These are phyloP conservation scores for Fundulus diaphanus DNA, from an alignment of 2,797 vertebrate genomes.

Conservation along the genomic window DNA sequence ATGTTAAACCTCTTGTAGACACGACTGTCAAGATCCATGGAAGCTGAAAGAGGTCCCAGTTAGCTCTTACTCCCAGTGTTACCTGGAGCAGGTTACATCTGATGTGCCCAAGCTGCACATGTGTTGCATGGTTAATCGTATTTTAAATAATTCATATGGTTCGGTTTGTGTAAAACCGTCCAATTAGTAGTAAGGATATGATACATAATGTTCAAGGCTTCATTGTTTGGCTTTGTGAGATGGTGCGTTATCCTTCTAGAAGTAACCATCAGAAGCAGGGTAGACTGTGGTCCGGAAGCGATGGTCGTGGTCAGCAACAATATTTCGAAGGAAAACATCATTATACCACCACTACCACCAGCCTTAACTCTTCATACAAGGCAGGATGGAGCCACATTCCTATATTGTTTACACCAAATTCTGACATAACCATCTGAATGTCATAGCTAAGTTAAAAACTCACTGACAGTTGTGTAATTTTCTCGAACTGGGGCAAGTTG, in stretches of 20 bases:
- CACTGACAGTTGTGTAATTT: no score
- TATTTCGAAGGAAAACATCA: no score
- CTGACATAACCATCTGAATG: no score
- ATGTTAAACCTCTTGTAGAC: conserved; percentile 20
- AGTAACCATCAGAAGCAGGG: background rate
- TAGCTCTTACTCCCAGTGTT: background rate
- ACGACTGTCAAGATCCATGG: conserved; percentile 19
- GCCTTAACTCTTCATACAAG: no score
- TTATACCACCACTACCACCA: no score
- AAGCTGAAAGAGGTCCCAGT: background rate
- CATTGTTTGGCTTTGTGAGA: background rate
- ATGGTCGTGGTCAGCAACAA: no score
- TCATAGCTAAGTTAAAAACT: no score
- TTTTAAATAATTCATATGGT: background rate
- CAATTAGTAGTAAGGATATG: background rate
- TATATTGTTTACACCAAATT: no score
- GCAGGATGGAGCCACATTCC: no score
- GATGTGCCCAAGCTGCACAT: background rate
- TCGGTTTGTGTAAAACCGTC: background rate
- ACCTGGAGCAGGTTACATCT: background rate
- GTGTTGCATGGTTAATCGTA: background rate
- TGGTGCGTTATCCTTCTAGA: background rate
- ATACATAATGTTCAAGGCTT: background rate
- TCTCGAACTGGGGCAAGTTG: no score
- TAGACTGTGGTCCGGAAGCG: no score